Evolutionary conservation across 2,797 vertebrate species (phyloP).

Genomic region (Acrossocheilus fasciatus): DNA sequence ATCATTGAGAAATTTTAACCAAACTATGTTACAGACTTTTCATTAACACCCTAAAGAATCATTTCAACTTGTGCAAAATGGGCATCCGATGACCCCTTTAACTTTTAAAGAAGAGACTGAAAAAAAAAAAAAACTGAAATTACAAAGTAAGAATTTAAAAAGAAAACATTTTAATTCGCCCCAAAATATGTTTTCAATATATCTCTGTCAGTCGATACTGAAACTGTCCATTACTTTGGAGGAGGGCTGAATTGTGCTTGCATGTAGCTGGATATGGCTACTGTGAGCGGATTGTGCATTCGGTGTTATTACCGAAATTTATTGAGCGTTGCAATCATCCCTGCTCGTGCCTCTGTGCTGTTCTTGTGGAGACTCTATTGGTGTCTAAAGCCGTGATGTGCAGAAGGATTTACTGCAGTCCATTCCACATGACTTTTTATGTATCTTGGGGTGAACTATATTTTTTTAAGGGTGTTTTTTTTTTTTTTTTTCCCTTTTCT

Average conservation of each 20-base stretch:
- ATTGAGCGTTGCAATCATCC: slow-evolving; percentile 19
- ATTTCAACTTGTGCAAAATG: no score
- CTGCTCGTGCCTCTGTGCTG: not conserved
- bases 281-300: not conserved
- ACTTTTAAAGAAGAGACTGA: not conserved
- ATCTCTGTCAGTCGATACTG: not conserved
- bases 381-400: slow-evolving; percentile 10
- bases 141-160: not conserved
- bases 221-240: not conserved
- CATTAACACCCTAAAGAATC: no score
- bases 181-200: not conserved
- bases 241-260: not conserved
- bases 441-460: slow-evolving; percentile 37
- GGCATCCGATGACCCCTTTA: no score
- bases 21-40: no score
- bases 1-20: no score
- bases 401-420: slow-evolving; percentile 26
- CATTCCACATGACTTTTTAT: slow-evolving; percentile 30
- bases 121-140: not conserved
- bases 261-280: not conserved
- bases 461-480: slow-evolving; percentile 40
- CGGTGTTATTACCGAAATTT: slow-evolving; percentile 24
- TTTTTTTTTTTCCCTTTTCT: slow-evolving; percentile 19
- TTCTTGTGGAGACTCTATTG: slow-evolving; percentile 15
- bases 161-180: not conserved